These are phyloP conservation scores for Pogoniulus pusillus DNA, from an alignment of 2,797 vertebrate species.

Conservation along the genomic window DNA sequence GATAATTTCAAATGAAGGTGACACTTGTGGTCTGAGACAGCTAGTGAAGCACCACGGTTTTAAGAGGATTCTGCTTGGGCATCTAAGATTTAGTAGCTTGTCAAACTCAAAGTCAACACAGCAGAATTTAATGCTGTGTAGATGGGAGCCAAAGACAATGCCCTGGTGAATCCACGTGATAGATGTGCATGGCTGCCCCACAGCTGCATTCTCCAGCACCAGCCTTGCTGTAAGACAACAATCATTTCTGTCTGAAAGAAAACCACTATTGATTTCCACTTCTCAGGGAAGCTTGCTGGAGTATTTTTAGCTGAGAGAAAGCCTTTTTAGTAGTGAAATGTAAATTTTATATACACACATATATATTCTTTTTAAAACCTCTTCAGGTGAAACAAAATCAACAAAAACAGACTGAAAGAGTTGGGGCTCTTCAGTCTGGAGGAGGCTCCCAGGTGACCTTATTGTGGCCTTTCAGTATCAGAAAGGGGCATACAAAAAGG, in stretches of 20 bases:
- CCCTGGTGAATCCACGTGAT: background rate
- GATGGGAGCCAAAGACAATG: conserved; percentile 42
- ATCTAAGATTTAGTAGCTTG: conserved; percentile 39
- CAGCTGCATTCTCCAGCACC: background rate
- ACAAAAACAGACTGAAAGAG: too few species aligned
- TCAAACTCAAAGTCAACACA: conserved; percentile 53
- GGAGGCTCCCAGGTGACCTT: too few species aligned
- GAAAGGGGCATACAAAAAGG: too few species aligned
- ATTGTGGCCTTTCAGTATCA: too few species aligned
- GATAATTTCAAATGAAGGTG: conserved; percentile 48
- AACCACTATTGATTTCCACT: conserved; percentile 24
- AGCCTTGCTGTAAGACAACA: background rate
- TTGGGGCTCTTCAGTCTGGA: too few species aligned
- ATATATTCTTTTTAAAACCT: background rate
- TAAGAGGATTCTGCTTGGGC: conserved; percentile 30
- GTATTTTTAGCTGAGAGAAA: background rate
- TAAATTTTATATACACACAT: background rate
- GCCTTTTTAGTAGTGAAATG: background rate
- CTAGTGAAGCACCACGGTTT: conserved; percentile 8
- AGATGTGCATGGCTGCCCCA: background rate
- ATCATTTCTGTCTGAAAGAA: background rate
- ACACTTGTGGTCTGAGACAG: conserved; percentile 19
- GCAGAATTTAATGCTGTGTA: conserved; percentile 30
- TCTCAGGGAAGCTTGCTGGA: background rate
- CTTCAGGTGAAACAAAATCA: background rate